Percentiles rank a stretch among this genome's conserved stretches.
Conservation (phyloP, 92 coral and sea anemone species). For the Actinernus sp. region DNA sequence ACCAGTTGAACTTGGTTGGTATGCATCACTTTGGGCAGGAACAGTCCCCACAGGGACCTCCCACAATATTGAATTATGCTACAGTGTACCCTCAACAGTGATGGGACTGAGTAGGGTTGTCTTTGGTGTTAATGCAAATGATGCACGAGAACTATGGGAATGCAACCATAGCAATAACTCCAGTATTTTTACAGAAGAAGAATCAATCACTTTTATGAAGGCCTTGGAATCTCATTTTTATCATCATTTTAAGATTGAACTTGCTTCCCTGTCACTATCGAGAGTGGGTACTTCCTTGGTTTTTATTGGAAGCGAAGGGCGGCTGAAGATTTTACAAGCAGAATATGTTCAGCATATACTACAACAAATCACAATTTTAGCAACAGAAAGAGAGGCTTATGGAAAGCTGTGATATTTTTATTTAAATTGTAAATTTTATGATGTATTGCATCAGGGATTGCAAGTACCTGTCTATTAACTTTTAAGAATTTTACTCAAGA, state of each 20-base stretch:
- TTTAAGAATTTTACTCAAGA: no score
- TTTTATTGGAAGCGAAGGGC: conserved; percentile 83
- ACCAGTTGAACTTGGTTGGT: conserved; percentile 87
- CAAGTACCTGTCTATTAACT: no score
- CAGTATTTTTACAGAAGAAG: conserved; percentile 78
- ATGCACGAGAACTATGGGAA: conserved; percentile 82
- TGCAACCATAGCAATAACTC: conserved; percentile 59
- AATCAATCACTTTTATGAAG: conserved; percentile 73
- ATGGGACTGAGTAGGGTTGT: conserved; percentile 68
- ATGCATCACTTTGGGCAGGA: conserved; percentile 91
- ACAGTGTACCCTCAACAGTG: conserved; percentile 57
- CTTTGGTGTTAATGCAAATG: conserved; percentile 70
- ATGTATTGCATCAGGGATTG: no score
- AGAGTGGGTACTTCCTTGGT: conserved; percentile 84
- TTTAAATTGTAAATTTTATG: no score
- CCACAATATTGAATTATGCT: conserved; percentile 75
- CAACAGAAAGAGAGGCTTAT: conserved; percentile 45
- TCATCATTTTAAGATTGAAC: conserved; percentile 84
- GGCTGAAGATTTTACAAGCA: conserved; percentile 80
- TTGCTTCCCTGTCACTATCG: conserved; percentile 63
- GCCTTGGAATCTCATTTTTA: conserved; percentile 88
- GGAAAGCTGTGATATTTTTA: no score
- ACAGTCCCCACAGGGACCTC: conserved; percentile 36
- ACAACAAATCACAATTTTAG: conserved; percentile 80
- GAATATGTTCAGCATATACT: conserved; percentile 71